Percentiles rank a stretch among this genome's conserved stretches.
Evolutionary conservation across 2,888 invertebrate genomes (phyloP).

Genomic region (Tenodera sinensis): DNA sequence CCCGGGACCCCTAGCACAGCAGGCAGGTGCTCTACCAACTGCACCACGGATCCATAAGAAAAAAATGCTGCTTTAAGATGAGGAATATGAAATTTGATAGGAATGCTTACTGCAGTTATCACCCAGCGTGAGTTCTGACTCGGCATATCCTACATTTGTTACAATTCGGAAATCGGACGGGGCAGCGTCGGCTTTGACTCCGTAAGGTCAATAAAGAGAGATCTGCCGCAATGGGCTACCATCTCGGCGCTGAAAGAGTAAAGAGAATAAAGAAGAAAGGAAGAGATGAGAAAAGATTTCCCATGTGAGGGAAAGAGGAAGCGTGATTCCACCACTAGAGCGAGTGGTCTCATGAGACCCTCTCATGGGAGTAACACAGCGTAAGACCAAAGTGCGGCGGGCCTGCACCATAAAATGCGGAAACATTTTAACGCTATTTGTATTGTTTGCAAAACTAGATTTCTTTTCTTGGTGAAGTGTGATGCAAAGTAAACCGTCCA

Average conservation of each 20-base stretch:
- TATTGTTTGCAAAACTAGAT: neutral
- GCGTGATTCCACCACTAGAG: neutral
- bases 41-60: too few species aligned
- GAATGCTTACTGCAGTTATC: neutral
- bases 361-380: neutral
- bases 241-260: neutral
- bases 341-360: slow-evolving; percentile 8
- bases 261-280: neutral
- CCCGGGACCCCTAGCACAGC: too few species aligned
- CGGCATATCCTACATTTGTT: neutral
- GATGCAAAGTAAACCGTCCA: too few species aligned
- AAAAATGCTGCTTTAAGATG: too few species aligned
- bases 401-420: neutral
- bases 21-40: too few species aligned
- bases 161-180: neutral
- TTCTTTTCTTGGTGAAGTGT: too few species aligned
- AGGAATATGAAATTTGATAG: too few species aligned
- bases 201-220: neutral
- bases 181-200: neutral
- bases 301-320: neutral
- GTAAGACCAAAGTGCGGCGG: neutral
- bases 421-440: neutral
- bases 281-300: neutral
- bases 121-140: neutral
- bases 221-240: neutral